Evolutionary conservation across 2,888 invertebrate species (phyloP), one percentile per base, ranked within the genome.

Genomic region (Ophonus ardosiacus): DNA sequence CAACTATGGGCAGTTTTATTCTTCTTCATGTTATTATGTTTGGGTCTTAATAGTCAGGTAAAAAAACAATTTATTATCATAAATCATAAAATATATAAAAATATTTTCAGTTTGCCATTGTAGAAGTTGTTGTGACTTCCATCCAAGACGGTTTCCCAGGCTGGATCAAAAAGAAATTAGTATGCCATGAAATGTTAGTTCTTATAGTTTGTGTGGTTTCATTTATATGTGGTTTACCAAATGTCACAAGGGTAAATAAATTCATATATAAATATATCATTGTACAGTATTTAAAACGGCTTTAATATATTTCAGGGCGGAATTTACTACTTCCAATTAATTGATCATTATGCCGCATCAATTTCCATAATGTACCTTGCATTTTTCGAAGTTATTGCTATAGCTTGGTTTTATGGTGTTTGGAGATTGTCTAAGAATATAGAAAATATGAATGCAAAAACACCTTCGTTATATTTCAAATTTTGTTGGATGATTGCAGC

Each of bases 331-430:
- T 97, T 98, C 90, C 97, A 98, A 92, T 91, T 98, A 86, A 96
- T 98, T 92, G 98, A 98, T 90, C 97, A 97, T 90, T 98, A 97
- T 90, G 97, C 98, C n/a, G 97, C 97, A 17, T 96, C 97, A 65
- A 95, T 98, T 88, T 97, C 98, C 83, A 96, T 98, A 81, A 96
- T 98, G 92, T 98, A 97, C 90, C 93, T 98, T 87, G 98, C 98
- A 51, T 98, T 98, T 91, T 98, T 98, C 89, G 98, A 98, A 93
- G 96, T 97, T 78, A 96, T 98, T 81, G 98, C 96, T 7, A 95
- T 98, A 86, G 95, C 97, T 5, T 98, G 98, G 98, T 96, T 97
- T 90, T 98, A 98, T 90, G 98, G 98, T 56, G 96, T 96, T 0
- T 94, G 94, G 84, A 93, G 96, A 88, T 91, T 98, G 86, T 95